A percentile compares a stretch with the other conserved stretches of the same genome.
phyloP scores from a whole-genome alignment of 2,113 vertebrate species.

The Gallinago jamesoni region DNA sequence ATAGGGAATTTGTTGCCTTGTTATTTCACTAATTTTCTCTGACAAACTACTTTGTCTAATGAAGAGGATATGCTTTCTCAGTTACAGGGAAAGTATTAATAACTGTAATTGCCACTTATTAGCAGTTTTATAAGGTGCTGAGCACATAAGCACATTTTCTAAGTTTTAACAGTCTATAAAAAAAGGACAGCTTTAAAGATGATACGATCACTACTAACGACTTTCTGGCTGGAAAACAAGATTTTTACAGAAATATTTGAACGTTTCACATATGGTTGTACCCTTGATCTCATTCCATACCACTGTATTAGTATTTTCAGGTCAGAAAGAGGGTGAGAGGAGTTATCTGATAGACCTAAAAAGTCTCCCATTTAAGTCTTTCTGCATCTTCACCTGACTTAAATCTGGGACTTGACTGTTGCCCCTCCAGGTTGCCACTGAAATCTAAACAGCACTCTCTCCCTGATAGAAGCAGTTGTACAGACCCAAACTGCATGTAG shows the following conservation, averaged over 20 bases:
- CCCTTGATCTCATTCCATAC: too few species aligned
- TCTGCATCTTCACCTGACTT: not conserved
- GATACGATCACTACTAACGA: not conserved
- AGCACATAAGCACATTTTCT: not conserved
- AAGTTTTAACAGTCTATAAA: not conserved
- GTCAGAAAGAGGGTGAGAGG: not conserved
- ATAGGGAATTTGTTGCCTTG: not conserved
- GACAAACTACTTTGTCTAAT: not conserved
- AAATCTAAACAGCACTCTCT: not conserved
- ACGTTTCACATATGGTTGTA: not conserved
- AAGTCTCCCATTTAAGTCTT: not conserved
- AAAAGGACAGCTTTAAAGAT: not conserved
- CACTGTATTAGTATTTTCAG: not conserved
- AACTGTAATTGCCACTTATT: constrained; percentile 39
- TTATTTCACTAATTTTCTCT: constrained; percentile 13
- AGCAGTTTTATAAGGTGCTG: constrained; percentile 48
- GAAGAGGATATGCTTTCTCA: not conserved
- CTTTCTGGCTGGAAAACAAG: not conserved
- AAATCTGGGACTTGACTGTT: not conserved
- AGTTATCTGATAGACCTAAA: not conserved
- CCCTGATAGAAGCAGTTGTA: not conserved
- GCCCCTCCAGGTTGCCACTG: fast-evolving
- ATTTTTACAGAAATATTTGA: not conserved
- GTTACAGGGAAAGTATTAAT: constrained; percentile 28
- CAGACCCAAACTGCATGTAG: not conserved